Evolutionary conservation across 35 echinoderm and acorn worm species (phyloP).

Genomic region (Lytechinus variegatus): DNA sequence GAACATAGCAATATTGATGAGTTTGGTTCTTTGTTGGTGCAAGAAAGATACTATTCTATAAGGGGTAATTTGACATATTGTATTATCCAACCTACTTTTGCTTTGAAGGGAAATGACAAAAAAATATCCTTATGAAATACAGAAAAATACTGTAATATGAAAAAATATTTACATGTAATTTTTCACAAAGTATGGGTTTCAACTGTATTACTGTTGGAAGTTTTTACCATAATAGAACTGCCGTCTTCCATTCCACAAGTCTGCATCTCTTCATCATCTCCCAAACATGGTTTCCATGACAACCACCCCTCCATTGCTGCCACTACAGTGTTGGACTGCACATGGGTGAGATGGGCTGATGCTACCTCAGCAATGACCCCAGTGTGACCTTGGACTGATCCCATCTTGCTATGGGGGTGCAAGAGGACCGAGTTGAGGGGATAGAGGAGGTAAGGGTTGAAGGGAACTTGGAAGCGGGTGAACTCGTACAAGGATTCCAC

Average conservation of each 20-base stretch:
- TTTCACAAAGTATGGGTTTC: no score
- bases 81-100: no score
- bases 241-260: background rate
- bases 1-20: no score
- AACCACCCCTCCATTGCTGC: constrained; percentile 58
- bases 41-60: no score
- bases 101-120: no score
- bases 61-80: no score
- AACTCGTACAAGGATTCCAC: background rate
- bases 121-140: no score
- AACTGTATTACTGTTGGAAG: no score
- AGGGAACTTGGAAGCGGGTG: constrained; percentile 26
- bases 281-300: constrained; percentile 64
- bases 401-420: constrained; percentile 28
- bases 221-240: background rate
- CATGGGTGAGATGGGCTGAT: background rate
- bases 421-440: constrained; percentile 30
- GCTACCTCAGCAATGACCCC: constrained; percentile 57
- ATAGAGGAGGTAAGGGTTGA: constrained; percentile 45
- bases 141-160: no score
- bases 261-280: constrained; percentile 25
- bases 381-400: background rate
- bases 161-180: background rate
- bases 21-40: no score
- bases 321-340: constrained; percentile 51